Evolutionary conservation across 1,140 invertebrate species (phyloP).

Genomic region (Scaptomyza montana): DNA sequence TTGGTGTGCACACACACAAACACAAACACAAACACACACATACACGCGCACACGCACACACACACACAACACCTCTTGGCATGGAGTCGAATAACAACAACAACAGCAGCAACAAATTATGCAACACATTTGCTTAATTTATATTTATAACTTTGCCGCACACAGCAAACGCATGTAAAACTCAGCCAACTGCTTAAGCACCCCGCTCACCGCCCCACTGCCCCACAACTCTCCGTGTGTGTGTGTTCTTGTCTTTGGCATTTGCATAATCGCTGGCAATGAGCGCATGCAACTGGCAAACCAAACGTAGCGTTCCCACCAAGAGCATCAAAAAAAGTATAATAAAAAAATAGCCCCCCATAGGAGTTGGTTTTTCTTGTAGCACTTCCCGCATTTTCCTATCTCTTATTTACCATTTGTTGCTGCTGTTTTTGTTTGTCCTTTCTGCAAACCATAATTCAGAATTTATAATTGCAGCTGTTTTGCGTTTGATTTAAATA

Average conservation of each 20-base stretch:
- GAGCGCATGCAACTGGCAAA: conserved; percentile 43
- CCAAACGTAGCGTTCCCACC: not conserved
- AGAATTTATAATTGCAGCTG: conserved; percentile 48
- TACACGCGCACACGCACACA: conserved; percentile 7
- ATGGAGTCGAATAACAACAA: conserved; percentile 23
- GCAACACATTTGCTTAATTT: conserved; percentile 81
- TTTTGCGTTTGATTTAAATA: conserved; percentile 47
- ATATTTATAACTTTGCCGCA: conserved; percentile 73
- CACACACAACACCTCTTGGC: conserved; percentile 15
- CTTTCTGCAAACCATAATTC: conserved; percentile 24
- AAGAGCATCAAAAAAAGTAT: not conserved
- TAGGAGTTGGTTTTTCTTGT: conserved; percentile 31
- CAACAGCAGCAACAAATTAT: conserved; percentile 62
- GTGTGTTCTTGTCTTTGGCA: conserved; percentile 35
- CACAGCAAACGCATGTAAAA: conserved; percentile 41
- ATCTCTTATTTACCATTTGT: not conserved
- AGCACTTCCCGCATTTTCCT: not conserved
- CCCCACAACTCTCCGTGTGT: not conserved
- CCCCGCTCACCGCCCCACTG: not conserved
- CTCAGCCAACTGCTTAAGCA: conserved; percentile 7
- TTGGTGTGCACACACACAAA: conserved; percentile 31
- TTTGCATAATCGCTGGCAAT: conserved; percentile 72
- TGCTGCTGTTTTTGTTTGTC: conserved; percentile 8
- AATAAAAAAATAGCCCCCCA: not conserved
- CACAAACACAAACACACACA: not conserved